These are phyloP conservation scores for Folsomia candida DNA, from an alignment of 2,888 invertebrate genomes.

Conservation along the genomic window DNA sequence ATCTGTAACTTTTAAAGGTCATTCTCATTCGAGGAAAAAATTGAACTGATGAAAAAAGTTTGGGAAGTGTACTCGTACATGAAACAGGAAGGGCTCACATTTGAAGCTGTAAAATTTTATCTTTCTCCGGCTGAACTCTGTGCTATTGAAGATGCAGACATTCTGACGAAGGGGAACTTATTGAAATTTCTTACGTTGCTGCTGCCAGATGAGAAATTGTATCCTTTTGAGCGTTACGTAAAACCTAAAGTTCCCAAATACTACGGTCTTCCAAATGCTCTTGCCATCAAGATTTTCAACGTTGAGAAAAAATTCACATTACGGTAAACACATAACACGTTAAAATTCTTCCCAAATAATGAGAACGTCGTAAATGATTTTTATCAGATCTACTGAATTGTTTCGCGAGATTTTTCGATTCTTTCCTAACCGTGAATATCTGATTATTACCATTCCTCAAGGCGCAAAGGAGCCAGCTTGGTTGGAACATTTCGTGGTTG, in stretches of 20 bases:
- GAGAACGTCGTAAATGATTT: conserved; percentile 8
- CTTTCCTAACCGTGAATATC: conserved; percentile 66
- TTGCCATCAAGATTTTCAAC: conserved; percentile 61
- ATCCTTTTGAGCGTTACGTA: conserved; percentile 25
- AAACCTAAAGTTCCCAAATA: conserved; percentile 23
- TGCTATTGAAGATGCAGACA: conserved; percentile 30
- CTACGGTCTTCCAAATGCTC: conserved; percentile 61
- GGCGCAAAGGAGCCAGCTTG: conserved; percentile 59
- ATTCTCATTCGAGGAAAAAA: conserved; percentile 28
- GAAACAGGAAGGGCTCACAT: conserved; percentile 26
- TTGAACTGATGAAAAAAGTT: conserved; percentile 31
- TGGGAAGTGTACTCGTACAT: conserved; percentile 29
- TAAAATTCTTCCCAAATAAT: no score
- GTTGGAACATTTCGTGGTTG: conserved; percentile 62
- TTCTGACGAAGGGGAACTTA: conserved; percentile 20
- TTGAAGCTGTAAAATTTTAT: conserved; percentile 21
- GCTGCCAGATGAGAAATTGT: conserved; percentile 28
- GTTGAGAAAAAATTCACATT: conserved; percentile 24
- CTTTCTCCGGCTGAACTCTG: conserved; percentile 13
- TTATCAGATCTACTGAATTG: conserved; percentile 57
- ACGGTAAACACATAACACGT: not conserved
- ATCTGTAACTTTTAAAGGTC: no score
- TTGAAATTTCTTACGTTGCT: conserved; percentile 26
- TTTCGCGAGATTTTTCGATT: conserved; percentile 67
- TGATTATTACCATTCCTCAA: conserved; percentile 62